A percentile compares a stretch with the other conserved stretches of the same genome.
Conservation (phyloP, 2,113 vertebrate species). For the Megaleporinus macrocephalus region DNA sequence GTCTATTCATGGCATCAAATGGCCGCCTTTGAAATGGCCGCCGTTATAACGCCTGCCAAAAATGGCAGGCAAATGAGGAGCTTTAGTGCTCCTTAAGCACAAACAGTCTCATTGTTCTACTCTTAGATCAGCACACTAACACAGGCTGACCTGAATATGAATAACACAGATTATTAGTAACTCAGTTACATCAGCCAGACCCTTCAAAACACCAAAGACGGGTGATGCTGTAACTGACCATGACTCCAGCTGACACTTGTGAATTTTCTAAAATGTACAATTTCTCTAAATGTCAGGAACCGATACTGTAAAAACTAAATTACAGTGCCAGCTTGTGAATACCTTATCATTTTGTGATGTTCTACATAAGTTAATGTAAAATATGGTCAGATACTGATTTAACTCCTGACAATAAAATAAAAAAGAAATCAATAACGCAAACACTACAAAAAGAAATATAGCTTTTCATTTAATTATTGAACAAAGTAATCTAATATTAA, state of each 20-base stretch:
- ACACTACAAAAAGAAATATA: too few relatives aligned
- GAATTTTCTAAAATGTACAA: background rate
- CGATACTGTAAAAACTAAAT: too few relatives aligned
- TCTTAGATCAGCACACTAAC: constrained; percentile 34
- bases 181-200: constrained; percentile 17
- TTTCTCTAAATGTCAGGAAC: too few relatives aligned
- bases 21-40: constrained; percentile 53
- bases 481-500: too few relatives aligned
- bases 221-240: background rate
- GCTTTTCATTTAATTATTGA: too few relatives aligned
- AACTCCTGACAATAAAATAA: too few relatives aligned
- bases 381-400: too few relatives aligned
- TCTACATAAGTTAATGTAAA: too few relatives aligned
- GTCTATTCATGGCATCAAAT: constrained; percentile 5
- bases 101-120: constrained; percentile 43
- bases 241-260: background rate
- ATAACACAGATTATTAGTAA: constrained; percentile 8
- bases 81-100: constrained; percentile 46
- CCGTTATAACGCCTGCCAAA: constrained; percentile 37
- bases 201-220: background rate
- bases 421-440: too few relatives aligned
- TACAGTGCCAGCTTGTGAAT: too few relatives aligned
- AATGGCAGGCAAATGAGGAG: constrained; percentile 26
- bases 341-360: too few relatives aligned
- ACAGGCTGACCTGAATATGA: background rate